phyloP scores from a whole-genome alignment of 2,888 invertebrate genomes.

The Alviniconcha strummeri region DNA sequence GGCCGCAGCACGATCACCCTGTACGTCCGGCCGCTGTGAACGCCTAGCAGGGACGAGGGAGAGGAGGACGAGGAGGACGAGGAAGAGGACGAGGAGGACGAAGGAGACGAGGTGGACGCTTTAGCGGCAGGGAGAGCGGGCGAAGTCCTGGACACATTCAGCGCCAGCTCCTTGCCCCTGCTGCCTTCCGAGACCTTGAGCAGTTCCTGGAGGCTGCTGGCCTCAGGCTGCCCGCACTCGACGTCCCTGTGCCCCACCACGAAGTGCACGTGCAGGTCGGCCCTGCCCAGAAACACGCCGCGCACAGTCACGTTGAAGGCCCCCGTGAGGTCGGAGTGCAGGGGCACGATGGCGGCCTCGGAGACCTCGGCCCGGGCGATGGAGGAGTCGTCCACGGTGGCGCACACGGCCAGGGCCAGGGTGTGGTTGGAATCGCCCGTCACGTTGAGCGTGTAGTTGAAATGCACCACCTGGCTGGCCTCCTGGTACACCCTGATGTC shows the following conservation, averaged over 20 bases:
- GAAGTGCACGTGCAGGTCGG: slow-evolving; percentile 17
- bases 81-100: not conserved
- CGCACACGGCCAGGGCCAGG: slow-evolving; percentile 21
- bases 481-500: slow-evolving; percentile 7
- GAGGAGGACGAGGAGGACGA: not conserved
- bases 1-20: slow-evolving; percentile 45
- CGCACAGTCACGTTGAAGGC: slow-evolving; percentile 11
- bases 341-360: slow-evolving; percentile 3
- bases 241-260: slow-evolving; percentile 4
- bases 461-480: not conserved
- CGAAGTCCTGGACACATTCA: slow-evolving; percentile 18
- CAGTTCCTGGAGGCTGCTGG: slow-evolving; percentile 1
- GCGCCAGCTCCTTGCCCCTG: not conserved
- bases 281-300: slow-evolving; percentile 13
- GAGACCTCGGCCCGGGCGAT: not conserved
- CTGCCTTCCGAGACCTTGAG: not conserved
- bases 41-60: not conserved
- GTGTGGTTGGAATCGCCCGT: slow-evolving; percentile 23
- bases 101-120: not conserved
- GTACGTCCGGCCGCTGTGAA: slow-evolving; percentile 10
- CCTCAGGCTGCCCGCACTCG: not conserved
- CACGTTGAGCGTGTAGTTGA: slow-evolving; percentile 13
- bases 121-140: not conserved
- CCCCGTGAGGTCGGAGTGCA: not conserved
- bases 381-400: not conserved